phyloP scores from a whole-genome alignment of 2,113 vertebrate genomes.

The Laticauda colubrina region DNA sequence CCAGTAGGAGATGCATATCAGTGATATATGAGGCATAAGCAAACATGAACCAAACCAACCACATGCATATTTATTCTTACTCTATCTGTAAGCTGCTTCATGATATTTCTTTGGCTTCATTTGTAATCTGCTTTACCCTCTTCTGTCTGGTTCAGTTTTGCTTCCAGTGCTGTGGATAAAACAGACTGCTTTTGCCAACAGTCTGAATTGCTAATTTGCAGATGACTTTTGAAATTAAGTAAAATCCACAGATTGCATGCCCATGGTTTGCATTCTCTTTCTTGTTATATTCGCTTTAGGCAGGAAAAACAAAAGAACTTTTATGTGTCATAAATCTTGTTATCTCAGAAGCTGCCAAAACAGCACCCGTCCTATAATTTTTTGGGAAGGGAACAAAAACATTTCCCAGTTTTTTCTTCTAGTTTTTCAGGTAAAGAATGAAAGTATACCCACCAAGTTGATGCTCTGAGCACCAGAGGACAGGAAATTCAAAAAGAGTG shows the following conservation, averaged over 20 bases:
- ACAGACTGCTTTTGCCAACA: background rate
- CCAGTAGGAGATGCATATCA: background rate
- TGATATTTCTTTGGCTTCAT: background rate
- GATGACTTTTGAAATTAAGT: background rate
- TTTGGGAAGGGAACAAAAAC: background rate
- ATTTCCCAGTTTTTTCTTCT: conserved; percentile 17
- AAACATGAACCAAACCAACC: background rate
- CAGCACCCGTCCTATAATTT: background rate
- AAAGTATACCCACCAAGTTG: conserved; percentile 11
- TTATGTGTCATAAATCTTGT: conserved; percentile 8
- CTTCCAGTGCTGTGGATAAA: background rate
- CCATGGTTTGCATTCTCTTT: background rate
- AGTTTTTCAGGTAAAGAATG: conserved; percentile 10
- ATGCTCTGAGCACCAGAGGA: background rate
- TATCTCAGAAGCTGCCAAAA: conserved; percentile 19
- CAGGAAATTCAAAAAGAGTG: conserved; percentile 28
- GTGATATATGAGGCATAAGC: background rate
- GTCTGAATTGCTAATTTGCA: background rate
- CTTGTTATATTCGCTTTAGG: background rate
- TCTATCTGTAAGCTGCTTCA: background rate
- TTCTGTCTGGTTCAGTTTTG: background rate
- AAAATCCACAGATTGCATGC: background rate
- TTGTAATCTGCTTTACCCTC: background rate
- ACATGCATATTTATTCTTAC: background rate
- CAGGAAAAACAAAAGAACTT: background rate